Conservation (phyloP, 2,888 invertebrate species). For the Leptinotarsa juncta region DNA sequence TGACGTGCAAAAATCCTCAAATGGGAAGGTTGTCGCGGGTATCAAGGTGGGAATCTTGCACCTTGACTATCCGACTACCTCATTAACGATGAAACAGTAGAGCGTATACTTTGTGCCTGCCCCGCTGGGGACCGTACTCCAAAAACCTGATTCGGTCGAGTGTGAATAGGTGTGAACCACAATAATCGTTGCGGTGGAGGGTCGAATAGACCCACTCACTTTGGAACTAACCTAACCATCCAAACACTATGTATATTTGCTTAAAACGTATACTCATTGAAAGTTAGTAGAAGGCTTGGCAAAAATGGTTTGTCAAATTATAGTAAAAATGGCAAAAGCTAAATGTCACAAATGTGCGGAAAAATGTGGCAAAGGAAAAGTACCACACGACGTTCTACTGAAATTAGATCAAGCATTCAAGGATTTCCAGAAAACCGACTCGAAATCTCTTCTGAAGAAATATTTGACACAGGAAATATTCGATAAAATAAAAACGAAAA, state of each 20-base stretch:
- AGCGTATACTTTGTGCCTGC: too few species aligned
- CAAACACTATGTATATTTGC: background rate
- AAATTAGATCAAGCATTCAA: constrained; percentile 68
- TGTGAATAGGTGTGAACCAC: too few species aligned
- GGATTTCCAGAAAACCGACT: constrained; percentile 66
- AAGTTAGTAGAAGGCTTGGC: constrained; percentile 20
- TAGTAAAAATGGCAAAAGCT: constrained; percentile 43
- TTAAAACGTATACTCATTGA: background rate
- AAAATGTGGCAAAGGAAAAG: constrained; percentile 56
- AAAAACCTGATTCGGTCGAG: too few species aligned
- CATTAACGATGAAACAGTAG: too few species aligned
- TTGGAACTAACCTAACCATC: background rate
- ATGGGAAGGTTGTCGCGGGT: too few species aligned
- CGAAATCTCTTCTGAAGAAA: constrained; percentile 74
- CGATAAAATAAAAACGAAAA: constrained; percentile 69
- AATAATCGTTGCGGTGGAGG: too few species aligned
- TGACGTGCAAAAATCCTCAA: too few species aligned
- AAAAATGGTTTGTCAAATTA: constrained; percentile 10
- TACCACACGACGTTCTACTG: constrained; percentile 63
- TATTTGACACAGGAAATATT: constrained; percentile 69
- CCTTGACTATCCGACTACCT: too few species aligned
- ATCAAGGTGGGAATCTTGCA: too few species aligned
- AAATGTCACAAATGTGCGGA: constrained; percentile 56
- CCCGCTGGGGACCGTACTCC: too few species aligned
- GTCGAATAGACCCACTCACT: too few species aligned